These are phyloP conservation scores for Chymomyza fuscimana DNA, from an alignment of 2,888 invertebrate genomes.

Conservation along the genomic window DNA sequence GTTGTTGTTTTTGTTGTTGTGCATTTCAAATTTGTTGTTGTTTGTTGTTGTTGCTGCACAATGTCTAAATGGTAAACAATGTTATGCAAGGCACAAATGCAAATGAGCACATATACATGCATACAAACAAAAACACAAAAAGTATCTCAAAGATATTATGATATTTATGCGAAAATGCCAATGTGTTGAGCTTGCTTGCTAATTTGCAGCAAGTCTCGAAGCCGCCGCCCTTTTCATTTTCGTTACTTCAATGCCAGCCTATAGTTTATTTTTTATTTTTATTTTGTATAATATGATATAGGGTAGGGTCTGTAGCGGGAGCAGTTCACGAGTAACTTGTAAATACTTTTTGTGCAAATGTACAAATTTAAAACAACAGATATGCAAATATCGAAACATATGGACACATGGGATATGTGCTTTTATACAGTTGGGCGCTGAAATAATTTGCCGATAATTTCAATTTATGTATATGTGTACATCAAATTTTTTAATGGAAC, in stretches of 20 bases:
- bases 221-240: background rate
- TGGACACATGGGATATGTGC: background rate
- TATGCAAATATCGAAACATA: background rate
- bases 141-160: conserved; percentile 60
- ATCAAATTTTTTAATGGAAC: background rate
- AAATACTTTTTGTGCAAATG: background rate
- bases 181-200: conserved; percentile 23
- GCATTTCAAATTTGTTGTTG: background rate
- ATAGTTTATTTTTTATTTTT: background rate
- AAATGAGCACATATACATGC: background rate
- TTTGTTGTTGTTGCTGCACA: conserved; percentile 45
- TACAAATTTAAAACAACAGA: background rate
- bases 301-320: background rate
- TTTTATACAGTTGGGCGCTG: background rate
- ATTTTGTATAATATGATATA: background rate
- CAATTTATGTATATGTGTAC: background rate
- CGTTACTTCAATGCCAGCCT: background rate
- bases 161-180: conserved; percentile 68
- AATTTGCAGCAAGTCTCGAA: conserved; percentile 2
- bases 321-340: too few relatives aligned
- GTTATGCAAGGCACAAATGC: conserved; percentile 50
- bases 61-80: conserved; percentile 53
- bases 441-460: background rate
- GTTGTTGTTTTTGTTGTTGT: background rate
- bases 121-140: conserved; percentile 16